Evolutionary conservation across 1,140 invertebrate species (phyloP), one percentile per base, ranked within the genome.

Genomic region (Atta colombica): DNA sequence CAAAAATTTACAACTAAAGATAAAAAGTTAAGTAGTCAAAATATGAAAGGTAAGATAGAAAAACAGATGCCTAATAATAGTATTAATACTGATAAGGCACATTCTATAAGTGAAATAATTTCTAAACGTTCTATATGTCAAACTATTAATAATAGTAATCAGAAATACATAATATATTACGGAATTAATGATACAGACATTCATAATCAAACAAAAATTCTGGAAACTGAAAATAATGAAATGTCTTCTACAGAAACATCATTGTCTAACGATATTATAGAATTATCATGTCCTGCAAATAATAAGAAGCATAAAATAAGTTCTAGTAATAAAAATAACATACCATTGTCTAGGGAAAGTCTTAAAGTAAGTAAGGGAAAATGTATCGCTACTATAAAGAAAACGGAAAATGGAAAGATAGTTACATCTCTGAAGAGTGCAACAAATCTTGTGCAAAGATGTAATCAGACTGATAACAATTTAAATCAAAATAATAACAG

Each of bases 231-330:
- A 1, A 74, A 16, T 61, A 21, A 25, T 21, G n/a, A 65, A 16
- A 14, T 16, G 28, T 14, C 3, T 51, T 28, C 16, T 35, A 12
- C 3, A 25, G 49, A 74, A 12, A 1, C 18, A 45, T 16, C 25
- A 5, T 4, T 49, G 6, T n/a, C 49, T 31, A 16, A 35, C 16
- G 3, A 80, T 1, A 45, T 80, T 49, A 53, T 45, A 14, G 7
- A 80, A 31, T 86, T 60, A 6, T 39, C 39, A 31, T 89, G 39
- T 58, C 75, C 51, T 53, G 45, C 61, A 28, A 74, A 14, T 58
- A 77, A 65, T 8, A 49, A 87, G 4, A 88, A n/a, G 14, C 45
- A 69, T 7, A 0, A 0, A 2, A 3, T 77, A 31, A 31, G 21
- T 28, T 28, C 6, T 16, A 63, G 25, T 2, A 10, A 58, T 6